Base-by-base conservation (phyloP, 2,888 invertebrate species). In the Dryobota labecula region DNA sequence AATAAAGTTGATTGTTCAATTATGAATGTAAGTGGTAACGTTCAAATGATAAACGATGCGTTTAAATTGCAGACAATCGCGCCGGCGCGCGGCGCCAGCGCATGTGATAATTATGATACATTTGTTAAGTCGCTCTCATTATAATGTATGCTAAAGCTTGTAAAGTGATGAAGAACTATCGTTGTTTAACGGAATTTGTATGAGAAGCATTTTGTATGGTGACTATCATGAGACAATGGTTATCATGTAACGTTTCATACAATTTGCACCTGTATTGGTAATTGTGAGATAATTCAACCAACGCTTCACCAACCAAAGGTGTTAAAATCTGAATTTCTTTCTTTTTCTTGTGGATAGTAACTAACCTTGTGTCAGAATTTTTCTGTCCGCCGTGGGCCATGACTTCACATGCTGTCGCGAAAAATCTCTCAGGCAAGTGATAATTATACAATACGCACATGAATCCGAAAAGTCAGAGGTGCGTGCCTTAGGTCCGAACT, bases 1-100 rank as follows among this genome's bases (percentile, higher is more conserved):
- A 2, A 38, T 58, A 80, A 68, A 45, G 68, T 58, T 60, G 27
- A 18, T 70, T 72, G 13, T 72, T 38, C 57, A 43, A 43, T 76
- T 57, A 33, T 1, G 8, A 13, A 43, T 43, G 43, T 41, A 33
- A 69, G 56, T 58, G 15, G 41, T 53, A 49, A 68, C 68, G 67
- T 70, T 30, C 38, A 68, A 53, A 45, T 62, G 67, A 74, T 82
- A 86, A 86, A 76, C 54, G 71, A 30, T 60, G 47, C 60, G 60
- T 70, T 86, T 69, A 80, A 67, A 86, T 78, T 58, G 51, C 58
- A 60, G 56, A 20, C 43, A 71, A 62, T 75, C 73, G 68, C 62
- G 57, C 73, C 18, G 41, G 38, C 27, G n/a, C n/a, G n/a, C n/a
- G n/a, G 68, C 62, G 57, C 73, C 18, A 33, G 38, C 27, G 38